Evolutionary conservation across 23 tunicate species (phyloP), one percentile per base, ranked within the genome.

Genomic region (Trididemnum clinides): DNA sequence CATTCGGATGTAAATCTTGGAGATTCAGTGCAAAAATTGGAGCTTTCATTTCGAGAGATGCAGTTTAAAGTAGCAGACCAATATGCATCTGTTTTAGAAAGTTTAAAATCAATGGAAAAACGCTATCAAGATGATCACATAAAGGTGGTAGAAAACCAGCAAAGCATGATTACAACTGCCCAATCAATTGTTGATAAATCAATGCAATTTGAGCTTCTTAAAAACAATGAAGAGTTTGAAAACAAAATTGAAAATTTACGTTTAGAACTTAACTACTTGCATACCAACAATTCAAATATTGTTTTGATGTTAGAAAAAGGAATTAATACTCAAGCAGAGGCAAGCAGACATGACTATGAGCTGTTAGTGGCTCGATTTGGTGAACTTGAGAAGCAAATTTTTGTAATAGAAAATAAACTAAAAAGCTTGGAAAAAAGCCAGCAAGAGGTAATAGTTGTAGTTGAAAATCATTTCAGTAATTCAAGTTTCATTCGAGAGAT

Each of bases 401-500:
- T 21, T 6, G 28, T 44, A 25, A 6, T 83, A 1, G 78, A 70
- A 5, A 50, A 37, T 12, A 83, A 70, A 33, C 32, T 83, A 18
- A 44, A 27, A 1, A 2, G 19, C 3, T 35, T 83, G 2, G 63
- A 25, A 4, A 0, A 26, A n/a, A 66, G 71, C 6, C 75, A 69
- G 15, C 28, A 20, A 12, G 33, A 36, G 20, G 64, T 79, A 31
- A 36, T 63, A 36, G 0, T 54, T n/a, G 33, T 64, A 0, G 50
- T 77, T 22, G 82, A 85, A 5, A 35, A 66, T 15, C 73, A 64
- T 2, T 26, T n/a, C 28, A 83, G 85, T 28, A 90, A 90, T 50
- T 34, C 35, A 1, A 72, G 74, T 64, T 85, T 70, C 71, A 30
- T 90, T 2, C 54, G 57, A 28, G 86, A 90, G 33, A 69, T 90